Evolutionary conservation across 2,113 vertebrate species (phyloP).

Genomic region (Ibidorhyncha struthersii): DNA sequence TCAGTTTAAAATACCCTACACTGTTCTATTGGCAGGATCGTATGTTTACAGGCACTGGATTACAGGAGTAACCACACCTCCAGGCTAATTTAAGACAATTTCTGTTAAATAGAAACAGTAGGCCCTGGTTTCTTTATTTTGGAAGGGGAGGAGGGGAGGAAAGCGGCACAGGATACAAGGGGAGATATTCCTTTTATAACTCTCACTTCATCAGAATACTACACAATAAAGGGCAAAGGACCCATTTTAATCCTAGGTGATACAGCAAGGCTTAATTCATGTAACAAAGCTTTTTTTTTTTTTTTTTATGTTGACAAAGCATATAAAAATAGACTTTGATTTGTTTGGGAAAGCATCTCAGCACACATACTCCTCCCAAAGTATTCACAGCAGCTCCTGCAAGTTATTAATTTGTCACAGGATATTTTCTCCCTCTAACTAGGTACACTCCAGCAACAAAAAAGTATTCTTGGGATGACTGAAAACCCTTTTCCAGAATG

Average conservation of each 20-base stretch:
- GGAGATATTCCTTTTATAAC: neutral
- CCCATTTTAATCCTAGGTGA: constrained; percentile 1
- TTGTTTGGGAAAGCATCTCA: neutral
- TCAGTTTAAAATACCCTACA: constrained; percentile 42
- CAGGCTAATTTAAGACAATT: constrained; percentile 53
- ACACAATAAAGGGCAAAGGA: neutral
- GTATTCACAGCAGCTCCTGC: neutral
- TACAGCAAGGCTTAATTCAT: neutral
- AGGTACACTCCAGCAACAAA: neutral
- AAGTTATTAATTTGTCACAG: neutral
- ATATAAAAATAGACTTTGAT: neutral
- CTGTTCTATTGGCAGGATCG: constrained; percentile 10
- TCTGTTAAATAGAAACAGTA: constrained; percentile 51
- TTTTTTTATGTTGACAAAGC: neutral
- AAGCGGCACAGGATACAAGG: neutral
- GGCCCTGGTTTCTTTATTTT: neutral
- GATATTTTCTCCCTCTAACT: neutral
- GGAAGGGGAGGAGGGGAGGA: neutral
- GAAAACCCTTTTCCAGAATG: neutral
- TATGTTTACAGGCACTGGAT: constrained; percentile 51
- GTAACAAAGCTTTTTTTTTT: neutral
- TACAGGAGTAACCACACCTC: constrained; percentile 57
- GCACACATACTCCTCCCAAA: neutral
- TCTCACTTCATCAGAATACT: neutral
- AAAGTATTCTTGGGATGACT: neutral